Evolutionary conservation across 2,797 vertebrate genomes (phyloP).

Genomic region (Lepus townsendii): DNA sequence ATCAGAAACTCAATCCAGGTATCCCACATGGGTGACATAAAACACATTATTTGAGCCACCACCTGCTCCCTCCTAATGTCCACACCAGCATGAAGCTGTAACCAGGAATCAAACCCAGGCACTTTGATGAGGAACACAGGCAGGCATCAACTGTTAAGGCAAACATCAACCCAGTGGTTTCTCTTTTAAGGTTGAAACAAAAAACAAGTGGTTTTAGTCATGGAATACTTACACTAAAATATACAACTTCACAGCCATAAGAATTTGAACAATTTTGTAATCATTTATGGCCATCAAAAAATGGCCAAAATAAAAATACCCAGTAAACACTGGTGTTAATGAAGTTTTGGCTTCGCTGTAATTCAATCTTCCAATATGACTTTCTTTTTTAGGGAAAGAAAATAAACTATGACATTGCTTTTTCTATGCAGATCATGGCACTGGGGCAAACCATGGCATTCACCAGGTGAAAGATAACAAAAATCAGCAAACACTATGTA

Average conservation of each 20-base stretch:
- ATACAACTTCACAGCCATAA: background rate
- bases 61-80: too few species aligned
- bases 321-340: conserved; percentile 50
- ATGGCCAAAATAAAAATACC: conserved; percentile 33
- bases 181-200: background rate
- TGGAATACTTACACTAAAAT: background rate
- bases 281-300: conserved; percentile 54
- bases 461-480: conserved; percentile 54
- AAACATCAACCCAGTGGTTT: background rate
- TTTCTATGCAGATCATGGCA: conserved; percentile 11
- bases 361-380: background rate
- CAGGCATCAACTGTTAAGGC: too few species aligned
- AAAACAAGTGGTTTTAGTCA: conserved; percentile 37
- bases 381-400: conserved; percentile 46
- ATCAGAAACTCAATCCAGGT: too few species aligned
- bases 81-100: too few species aligned
- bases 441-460: conserved; percentile 25
- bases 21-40: too few species aligned
- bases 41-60: too few species aligned
- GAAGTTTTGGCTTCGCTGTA: background rate
- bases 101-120: too few species aligned
- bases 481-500: background rate
- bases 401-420: conserved; percentile 24
- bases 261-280: conserved; percentile 34
- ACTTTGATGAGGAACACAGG: too few species aligned